These are phyloP conservation scores for Oryzias melastigma DNA, from an alignment of 2,113 vertebrate genomes.

Conservation along the genomic window DNA sequence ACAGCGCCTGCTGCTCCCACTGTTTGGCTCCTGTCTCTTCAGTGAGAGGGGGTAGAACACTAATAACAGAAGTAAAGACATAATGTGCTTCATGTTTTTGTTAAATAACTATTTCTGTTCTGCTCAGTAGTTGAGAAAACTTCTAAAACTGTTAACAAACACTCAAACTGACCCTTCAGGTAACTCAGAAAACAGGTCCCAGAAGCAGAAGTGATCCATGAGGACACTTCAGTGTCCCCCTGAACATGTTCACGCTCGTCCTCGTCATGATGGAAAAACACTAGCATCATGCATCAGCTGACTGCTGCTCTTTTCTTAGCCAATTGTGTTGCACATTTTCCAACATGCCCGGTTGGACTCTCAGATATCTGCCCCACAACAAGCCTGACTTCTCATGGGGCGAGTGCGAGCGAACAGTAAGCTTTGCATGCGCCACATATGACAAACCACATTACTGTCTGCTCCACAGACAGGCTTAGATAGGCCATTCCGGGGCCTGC, in stretches of 20 bases:
- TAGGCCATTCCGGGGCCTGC: constrained; percentile 71
- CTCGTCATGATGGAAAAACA: constrained; percentile 62
- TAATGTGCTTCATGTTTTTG: too few relatives aligned
- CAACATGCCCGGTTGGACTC: constrained; percentile 46
- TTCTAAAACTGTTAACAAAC: constrained; percentile 3
- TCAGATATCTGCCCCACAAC: constrained; percentile 80
- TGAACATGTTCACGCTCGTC: constrained; percentile 28
- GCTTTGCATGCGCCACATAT: constrained; percentile 76
- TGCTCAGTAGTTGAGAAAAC: too few relatives aligned
- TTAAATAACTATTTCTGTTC: too few relatives aligned
- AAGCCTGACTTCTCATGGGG: constrained; percentile 68
- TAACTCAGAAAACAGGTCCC: constrained; percentile 7
- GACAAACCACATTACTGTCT: constrained; percentile 76
- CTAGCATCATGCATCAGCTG: constrained; percentile 70
- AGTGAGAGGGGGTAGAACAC: background rate
- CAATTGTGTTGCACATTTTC: constrained; percentile 61
- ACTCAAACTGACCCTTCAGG: constrained; percentile 11
- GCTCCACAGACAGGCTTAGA: constrained; percentile 69
- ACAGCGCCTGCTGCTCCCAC: constrained; percentile 33
- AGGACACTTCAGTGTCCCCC: constrained; percentile 12
- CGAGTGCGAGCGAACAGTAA: constrained; percentile 62
- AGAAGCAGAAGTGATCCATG: constrained; percentile 6
- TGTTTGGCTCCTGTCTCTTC: constrained; percentile 5
- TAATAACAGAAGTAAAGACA: too few relatives aligned
- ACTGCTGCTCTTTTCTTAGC: constrained; percentile 73